Base-by-base conservation (phyloP, 1,140 invertebrate species). In the Rhopalosiphum maidis region DNA sequence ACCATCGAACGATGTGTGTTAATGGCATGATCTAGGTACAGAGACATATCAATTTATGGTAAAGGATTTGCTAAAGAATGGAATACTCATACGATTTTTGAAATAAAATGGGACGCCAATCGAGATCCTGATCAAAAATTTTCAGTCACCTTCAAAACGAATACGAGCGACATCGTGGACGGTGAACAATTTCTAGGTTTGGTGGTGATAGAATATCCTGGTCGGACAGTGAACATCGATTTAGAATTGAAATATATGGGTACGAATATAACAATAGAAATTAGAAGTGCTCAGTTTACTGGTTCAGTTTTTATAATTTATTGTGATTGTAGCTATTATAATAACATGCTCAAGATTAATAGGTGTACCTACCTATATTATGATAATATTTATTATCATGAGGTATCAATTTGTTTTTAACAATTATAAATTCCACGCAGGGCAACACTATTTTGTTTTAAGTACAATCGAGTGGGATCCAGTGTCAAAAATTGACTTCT, bases 41-140 rank as follows among this genome's bases (percentile, higher is more conserved):
- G 97, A 41, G 97, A 98, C 94, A 95, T 98, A n/a, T 96, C 97
- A 94, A 94, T 98, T 35, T 96, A 96, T 2, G 95, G 97, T 90
- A 96, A 96, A 51, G 96, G 96, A 1, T 95, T 96, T 15, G 96
- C 96, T 93, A 96, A 96, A 43, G 94, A 95, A 0, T 94, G 95
- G 37, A 96, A 96, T 35, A 97, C 97, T 94, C 96, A 96, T 91
- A 95, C 96, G 8, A 97, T 96, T 1, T 95, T 97, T 0, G 97
- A 97, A 93, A 94, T 98, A 0, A 97, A 97, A 94, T 98, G 97
- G 97, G 97, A 98, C 94, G 97, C 97, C 0, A 98, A 97, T 95
- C 96, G 97, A 22, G 97, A 98, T 95, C 97, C 97, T 0, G 96
- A 96, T 82, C 96, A 97, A 94, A 97, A 97, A 94, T 95, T 97